Base-by-base conservation (phyloP, 1,140 invertebrate genomes). In the Andricus grossulariae region DNA sequence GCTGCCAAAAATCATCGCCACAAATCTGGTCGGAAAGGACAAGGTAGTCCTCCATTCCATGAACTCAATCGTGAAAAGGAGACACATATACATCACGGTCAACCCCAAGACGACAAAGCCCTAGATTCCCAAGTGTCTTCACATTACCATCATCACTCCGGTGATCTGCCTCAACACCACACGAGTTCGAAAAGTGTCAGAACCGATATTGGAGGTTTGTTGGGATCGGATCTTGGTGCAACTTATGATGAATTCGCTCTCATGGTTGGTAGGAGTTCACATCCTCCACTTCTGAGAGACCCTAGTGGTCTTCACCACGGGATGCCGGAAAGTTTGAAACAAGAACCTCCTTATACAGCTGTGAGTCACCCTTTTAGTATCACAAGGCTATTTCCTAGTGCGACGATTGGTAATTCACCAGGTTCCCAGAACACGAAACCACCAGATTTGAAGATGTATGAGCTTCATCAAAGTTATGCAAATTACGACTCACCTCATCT, bases 321-420 rank as follows among this genome's bases (percentile, higher is more conserved):
- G 12, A 88, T 91, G 90, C 75, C 92, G 71, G n/a, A 93, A 73
- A 95, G 94, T 80, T 91, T 96, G 84, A 96, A 96, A 88, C 95
- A 96, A 88, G 95, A 97, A 88, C 94, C 95, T 39, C 90, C 94
- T 13, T 96, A 96, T 83, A 95, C 95, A 49, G 94, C 95, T 11
- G 95, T 96, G 75, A 76, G 93, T 88, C 96, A 98, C 90, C 97
- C 98, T 1, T 99, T 98, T 92, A 97, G 97, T 88, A 98, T 99
- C 85, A 98, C 97, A 81, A 95, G 97, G 87, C 93, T 98, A 86
- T 91, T 97, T 84, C 96, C 96, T 11, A 95, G 96, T 60, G 96
- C 97, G 85, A 95, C 95, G 73, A 97, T 97, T 88, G 93, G 96
- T 1, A 86, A 86, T 0, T 82, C 85, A 78, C 92, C 87, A 80